Evolutionary conservation across 2,888 invertebrate species (phyloP).

Genomic region (Heliconius ethilla): DNA sequence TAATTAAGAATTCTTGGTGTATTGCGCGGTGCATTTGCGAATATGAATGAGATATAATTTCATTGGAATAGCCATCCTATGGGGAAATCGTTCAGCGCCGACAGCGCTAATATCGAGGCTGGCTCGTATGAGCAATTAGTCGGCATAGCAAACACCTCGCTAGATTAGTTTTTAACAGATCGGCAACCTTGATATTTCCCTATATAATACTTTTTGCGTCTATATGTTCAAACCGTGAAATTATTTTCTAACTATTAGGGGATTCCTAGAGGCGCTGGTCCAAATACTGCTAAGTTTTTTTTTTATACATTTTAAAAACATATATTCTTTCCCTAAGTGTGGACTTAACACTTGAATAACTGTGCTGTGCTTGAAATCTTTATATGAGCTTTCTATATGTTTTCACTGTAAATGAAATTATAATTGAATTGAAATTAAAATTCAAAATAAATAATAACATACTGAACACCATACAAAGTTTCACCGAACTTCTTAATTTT

Average conservation of each 20-base stretch:
- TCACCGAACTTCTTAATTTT: neutral
- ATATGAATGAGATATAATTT: constrained; percentile 33
- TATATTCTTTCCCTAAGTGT: too few relatives aligned
- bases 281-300: too few relatives aligned
- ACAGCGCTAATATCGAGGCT: constrained; percentile 33
- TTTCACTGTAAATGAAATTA: neutral
- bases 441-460: neutral
- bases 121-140: constrained; percentile 31
- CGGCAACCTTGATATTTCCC: constrained; percentile 7
- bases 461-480: neutral
- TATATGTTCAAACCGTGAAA: neutral
- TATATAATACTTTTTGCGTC: neutral
- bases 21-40: constrained; percentile 23
- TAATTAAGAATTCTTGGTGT: constrained; percentile 31
- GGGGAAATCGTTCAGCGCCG: constrained; percentile 25
- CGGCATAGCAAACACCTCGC: constrained; percentile 5
- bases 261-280: too few relatives aligned
- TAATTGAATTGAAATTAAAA: neutral
- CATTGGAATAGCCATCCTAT: constrained; percentile 30
- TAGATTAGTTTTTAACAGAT: constrained; percentile 21
- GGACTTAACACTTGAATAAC: too few relatives aligned
- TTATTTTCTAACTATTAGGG: too few relatives aligned
- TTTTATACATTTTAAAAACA: too few relatives aligned
- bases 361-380: neutral
- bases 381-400: neutral